phyloP scores from a whole-genome alignment of 2,797 vertebrate genomes.

The Harpagifer antarcticus region DNA sequence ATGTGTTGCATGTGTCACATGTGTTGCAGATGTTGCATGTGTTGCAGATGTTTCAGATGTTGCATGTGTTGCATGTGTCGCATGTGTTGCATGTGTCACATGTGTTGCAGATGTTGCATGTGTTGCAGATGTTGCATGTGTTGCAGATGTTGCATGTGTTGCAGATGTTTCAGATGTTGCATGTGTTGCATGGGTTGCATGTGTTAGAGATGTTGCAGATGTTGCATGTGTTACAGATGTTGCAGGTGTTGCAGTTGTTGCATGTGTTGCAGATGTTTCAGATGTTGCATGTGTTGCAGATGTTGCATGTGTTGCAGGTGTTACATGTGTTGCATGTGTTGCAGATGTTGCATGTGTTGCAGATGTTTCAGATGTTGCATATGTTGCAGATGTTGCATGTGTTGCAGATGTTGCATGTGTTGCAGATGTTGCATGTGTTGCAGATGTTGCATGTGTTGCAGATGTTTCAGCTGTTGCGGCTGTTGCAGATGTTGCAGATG shows the following conservation, averaged over 20 bases:
- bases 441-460: too few species aligned
- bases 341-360: too few species aligned
- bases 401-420: too few species aligned
- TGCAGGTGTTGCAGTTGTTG: not conserved
- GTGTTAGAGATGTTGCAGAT: not conserved
- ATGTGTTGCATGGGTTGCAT: not conserved
- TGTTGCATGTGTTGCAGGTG: too few species aligned
- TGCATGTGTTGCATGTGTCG: not conserved
- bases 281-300: too few species aligned
- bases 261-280: too few species aligned
- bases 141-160: too few species aligned
- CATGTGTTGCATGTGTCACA: not conserved
- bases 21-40: not conserved
- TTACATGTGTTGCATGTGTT: too few species aligned
- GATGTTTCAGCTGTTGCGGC: too few species aligned
- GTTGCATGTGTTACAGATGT: not conserved
- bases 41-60: not conserved
- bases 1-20: not conserved
- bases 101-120: not conserved
- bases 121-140: not conserved
- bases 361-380: too few species aligned
- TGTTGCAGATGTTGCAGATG: not conserved
- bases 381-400: not conserved
- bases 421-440: too few species aligned
- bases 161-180: fast-evolving